Conservation (phyloP, 2,888 invertebrate species). For the Oligia strigilis region DNA sequence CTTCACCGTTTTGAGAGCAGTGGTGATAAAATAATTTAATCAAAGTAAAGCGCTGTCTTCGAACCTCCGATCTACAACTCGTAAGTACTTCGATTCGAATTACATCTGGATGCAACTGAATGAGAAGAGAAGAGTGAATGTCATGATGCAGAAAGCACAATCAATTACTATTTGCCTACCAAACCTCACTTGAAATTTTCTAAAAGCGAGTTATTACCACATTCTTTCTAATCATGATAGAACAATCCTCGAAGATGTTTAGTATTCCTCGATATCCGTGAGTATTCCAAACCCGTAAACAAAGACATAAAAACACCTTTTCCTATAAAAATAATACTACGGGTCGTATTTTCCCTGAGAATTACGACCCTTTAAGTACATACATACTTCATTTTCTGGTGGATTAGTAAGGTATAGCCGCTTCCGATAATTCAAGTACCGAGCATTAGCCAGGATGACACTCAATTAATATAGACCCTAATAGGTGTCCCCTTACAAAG, state of each 20-base stretch:
- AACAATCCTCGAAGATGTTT: conserved; percentile 24
- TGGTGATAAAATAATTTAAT: background rate
- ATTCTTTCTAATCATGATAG: conserved; percentile 12
- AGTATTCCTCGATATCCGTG: no score
- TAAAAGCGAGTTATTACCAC: background rate
- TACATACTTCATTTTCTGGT: conserved; percentile 33
- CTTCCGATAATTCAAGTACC: conserved; percentile 44
- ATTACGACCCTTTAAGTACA: conserved; percentile 22
- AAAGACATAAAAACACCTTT: conserved; percentile 51
- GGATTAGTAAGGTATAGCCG: conserved; percentile 34
- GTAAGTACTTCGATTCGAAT: background rate
- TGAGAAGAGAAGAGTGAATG: no score
- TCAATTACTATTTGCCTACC: background rate
- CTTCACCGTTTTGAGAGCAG: background rate
- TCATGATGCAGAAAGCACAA: background rate
- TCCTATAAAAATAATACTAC: conserved; percentile 44
- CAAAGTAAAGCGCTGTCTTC: background rate
- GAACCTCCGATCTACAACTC: no score
- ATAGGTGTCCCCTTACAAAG: conserved; percentile 34
- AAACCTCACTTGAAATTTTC: background rate
- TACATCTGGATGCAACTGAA: background rate
- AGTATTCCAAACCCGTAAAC: conserved; percentile 35
- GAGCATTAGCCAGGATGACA: conserved; percentile 35
- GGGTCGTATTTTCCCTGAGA: conserved; percentile 33
- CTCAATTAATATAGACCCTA: conserved; percentile 55